A percentile compares a stretch with the other conserved stretches of the same genome.
These are phyloP conservation scores for Calyptommatus sinebrachiatus DNA, from an alignment of 2,113 vertebrate genomes.

Conservation along the genomic window DNA sequence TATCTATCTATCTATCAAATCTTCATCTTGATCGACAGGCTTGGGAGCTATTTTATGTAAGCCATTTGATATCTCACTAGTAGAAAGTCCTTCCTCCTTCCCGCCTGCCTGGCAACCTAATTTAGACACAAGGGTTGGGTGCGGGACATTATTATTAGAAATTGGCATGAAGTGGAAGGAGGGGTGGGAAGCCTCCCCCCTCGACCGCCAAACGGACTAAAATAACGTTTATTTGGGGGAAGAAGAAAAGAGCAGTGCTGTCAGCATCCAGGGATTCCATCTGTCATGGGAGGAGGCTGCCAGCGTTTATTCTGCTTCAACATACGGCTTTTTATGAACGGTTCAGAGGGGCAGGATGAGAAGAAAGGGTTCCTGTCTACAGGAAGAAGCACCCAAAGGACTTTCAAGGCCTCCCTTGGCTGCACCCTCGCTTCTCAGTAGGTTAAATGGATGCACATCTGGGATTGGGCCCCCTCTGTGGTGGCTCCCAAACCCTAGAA, in stretches of 20 bases:
- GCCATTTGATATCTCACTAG: neutral
- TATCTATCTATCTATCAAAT: no score
- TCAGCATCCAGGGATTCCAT: slow-evolving; percentile 41
- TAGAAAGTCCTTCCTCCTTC: neutral
- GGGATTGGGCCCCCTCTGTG: no score
- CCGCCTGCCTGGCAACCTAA: neutral
- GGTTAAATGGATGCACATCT: no score
- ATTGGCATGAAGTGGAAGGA: neutral
- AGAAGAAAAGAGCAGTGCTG: neutral
- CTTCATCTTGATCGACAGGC: no score
- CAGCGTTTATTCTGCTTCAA: slow-evolving; percentile 31
- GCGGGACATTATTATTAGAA: neutral
- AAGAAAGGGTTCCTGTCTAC: neutral
- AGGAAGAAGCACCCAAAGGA: neutral
- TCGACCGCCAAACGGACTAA: slow-evolving; percentile 26
- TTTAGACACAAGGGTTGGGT: neutral
- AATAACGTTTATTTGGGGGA: slow-evolving; percentile 44
- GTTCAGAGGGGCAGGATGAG: neutral
- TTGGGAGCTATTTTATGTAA: neutral
- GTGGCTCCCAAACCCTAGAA: no score
- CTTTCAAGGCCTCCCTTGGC: no score
- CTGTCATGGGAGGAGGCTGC: slow-evolving; percentile 53
- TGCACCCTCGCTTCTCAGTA: no score
- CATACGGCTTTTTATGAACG: slow-evolving; percentile 40
- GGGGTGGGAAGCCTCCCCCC: slow-evolving; percentile 26